Evolutionary conservation across 2,113 vertebrate genomes (phyloP), one percentile per base, ranked within the genome.

Genomic region (Leuciscus idus): DNA sequence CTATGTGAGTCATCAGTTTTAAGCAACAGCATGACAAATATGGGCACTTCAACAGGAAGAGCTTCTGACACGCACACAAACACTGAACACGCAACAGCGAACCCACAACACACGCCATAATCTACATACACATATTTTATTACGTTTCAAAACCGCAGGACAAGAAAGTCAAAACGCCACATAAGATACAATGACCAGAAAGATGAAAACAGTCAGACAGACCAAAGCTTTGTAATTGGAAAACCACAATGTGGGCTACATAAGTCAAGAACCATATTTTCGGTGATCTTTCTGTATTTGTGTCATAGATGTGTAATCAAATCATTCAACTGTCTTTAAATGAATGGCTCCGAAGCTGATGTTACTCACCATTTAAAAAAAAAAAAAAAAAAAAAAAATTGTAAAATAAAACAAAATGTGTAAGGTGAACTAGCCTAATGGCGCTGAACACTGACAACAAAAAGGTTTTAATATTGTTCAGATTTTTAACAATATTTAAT

Each of bases 31-130:
- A 85, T 90, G 77, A 81, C 85, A 57, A 28, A 84, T 30, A 81
- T 33, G 80, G 77, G 15, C 76, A 89, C 50, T 87, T 90, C 36
- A 83, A 52, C 82, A 78, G 84, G 68, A 86, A 86, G 75, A 84
- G 43, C 52, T 23, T 76, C 52, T 68, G 64, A 79, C 80, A 84
- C n/a, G 64, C 46, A 70, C 11, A 73, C 73, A 83, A 79, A 62
- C 73, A 10, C 72, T 61, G 8, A 81, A 87, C 83, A 84, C 55
- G 57, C 66, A 81, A 30, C n/a, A 81, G 68, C 68, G 39, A 74
- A 72, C 55, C 36, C 72, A 10, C 57, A 64, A 46, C 73, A 78
- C 30, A 52, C 17, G 55, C 36, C 33, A 57, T 62, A 72, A 64
- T 23, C 52, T 52, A 43, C 78, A 81, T 3, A 28, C 1, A 80